Conservation (phyloP, 2,113 vertebrate species). For the Pteronura brasiliensis region DNA sequence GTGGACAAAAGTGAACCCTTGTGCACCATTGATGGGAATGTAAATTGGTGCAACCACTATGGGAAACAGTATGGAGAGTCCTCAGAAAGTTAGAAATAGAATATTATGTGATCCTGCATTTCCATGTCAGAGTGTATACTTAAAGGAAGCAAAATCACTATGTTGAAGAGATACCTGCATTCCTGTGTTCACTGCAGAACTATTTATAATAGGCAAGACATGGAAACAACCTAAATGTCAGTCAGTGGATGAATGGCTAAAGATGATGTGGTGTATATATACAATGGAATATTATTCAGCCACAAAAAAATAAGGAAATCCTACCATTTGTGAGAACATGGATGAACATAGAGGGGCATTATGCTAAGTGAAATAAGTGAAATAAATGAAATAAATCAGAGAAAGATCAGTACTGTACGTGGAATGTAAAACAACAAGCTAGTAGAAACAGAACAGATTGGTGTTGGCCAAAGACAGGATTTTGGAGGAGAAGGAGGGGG, state of each 20-base stretch:
- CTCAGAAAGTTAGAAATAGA: background rate
- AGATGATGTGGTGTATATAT: background rate
- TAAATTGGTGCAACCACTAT: background rate
- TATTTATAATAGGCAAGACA: background rate
- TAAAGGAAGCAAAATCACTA: background rate
- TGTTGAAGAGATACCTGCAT: too few species aligned
- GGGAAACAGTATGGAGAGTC: background rate
- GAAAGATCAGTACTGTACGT: background rate
- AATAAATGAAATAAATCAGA: background rate
- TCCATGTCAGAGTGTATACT: background rate
- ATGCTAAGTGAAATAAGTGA: background rate
- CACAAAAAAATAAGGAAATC: background rate
- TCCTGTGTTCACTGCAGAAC: background rate
- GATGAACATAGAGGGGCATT: background rate
- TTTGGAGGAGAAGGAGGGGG: background rate
- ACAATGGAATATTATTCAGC: background rate
- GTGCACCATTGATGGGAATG: background rate
- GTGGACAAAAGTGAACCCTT: background rate
- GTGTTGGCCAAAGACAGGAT: background rate
- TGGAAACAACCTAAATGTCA: background rate
- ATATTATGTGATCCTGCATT: background rate
- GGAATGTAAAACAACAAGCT: background rate
- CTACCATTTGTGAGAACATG: background rate
- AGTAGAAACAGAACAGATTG: background rate
- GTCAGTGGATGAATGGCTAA: background rate